Conservation (phyloP, 2,797 vertebrate genomes). For the Manis pentadactyla region DNA sequence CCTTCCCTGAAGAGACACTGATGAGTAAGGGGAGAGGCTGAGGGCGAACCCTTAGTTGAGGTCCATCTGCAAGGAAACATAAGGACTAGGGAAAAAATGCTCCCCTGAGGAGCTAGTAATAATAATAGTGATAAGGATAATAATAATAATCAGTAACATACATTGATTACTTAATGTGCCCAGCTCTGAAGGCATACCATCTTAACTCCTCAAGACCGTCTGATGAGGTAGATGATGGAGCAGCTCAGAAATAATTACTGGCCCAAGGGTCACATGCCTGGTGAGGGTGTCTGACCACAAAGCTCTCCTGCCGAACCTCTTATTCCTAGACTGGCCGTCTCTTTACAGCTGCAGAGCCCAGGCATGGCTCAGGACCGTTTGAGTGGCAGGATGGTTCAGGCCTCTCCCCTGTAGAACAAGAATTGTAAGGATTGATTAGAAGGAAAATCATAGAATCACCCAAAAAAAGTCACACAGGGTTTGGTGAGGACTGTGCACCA, state of each 20-base stretch:
- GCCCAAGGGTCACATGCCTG: not conserved
- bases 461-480: fast-evolving
- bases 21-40: not conserved
- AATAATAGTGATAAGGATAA: not conserved
- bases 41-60: too few relatives aligned
- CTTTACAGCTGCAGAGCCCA: fast-evolving
- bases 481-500: not conserved
- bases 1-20: not conserved
- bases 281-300: not conserved
- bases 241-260: not conserved
- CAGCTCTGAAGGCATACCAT: not conserved
- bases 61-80: not conserved
- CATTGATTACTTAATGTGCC: not conserved
- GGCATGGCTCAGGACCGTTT: too few relatives aligned
- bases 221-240: not conserved
- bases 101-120: not conserved
- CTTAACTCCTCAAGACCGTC: not conserved
- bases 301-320: not conserved
- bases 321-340: not conserved
- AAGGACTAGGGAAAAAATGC: not conserved
- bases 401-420: not conserved
- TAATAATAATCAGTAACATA: not conserved
- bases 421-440: not conserved
- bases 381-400: too few relatives aligned
- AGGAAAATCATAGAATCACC: too few relatives aligned